A percentile compares a stretch with the other conserved stretches of the same genome.
phyloP scores from a whole-genome alignment of 2,888 invertebrate species.

The Drosophila rubida region DNA sequence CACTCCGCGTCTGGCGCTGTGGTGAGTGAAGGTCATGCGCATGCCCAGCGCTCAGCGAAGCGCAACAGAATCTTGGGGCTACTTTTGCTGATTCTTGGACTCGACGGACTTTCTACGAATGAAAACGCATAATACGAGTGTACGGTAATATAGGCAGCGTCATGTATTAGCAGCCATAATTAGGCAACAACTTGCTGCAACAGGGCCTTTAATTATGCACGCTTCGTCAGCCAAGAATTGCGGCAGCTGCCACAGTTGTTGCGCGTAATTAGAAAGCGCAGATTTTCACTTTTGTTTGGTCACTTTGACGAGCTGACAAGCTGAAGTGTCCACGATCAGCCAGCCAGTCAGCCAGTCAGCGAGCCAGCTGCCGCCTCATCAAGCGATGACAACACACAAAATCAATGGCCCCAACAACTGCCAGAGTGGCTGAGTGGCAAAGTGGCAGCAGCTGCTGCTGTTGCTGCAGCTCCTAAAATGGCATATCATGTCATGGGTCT shows the following conservation, averaged over 20 bases:
- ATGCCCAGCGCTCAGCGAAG: constrained; percentile 44
- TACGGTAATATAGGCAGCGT: constrained; percentile 17
- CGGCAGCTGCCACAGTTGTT: constrained; percentile 5
- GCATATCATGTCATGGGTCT: constrained; percentile 71
- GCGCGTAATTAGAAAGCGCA: constrained; percentile 70
- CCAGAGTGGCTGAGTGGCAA: neutral
- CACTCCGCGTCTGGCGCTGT: constrained; percentile 1
- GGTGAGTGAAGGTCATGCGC: constrained; percentile 53
- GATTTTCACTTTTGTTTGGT: constrained; percentile 72
- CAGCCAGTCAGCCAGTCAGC: too few relatives aligned
- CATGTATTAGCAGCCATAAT: constrained; percentile 73
- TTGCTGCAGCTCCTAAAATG: constrained; percentile 52
- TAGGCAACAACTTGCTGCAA: constrained; percentile 51
- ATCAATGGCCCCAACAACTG: constrained; percentile 44
- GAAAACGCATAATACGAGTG: neutral
- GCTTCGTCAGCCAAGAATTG: constrained; percentile 64
- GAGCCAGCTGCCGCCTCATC: constrained; percentile 40
- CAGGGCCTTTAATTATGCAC: constrained; percentile 70
- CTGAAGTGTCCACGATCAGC: neutral
- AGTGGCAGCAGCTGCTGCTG: constrained; percentile 36
- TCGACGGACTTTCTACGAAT: constrained; percentile 25
- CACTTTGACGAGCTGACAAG: constrained; percentile 34
- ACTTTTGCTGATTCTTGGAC: constrained; percentile 28
- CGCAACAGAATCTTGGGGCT: constrained; percentile 26
- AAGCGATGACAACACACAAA: constrained; percentile 72